These are phyloP conservation scores for Suricata suricatta DNA, from an alignment of 2,113 vertebrate genomes.

Conservation along the genomic window DNA sequence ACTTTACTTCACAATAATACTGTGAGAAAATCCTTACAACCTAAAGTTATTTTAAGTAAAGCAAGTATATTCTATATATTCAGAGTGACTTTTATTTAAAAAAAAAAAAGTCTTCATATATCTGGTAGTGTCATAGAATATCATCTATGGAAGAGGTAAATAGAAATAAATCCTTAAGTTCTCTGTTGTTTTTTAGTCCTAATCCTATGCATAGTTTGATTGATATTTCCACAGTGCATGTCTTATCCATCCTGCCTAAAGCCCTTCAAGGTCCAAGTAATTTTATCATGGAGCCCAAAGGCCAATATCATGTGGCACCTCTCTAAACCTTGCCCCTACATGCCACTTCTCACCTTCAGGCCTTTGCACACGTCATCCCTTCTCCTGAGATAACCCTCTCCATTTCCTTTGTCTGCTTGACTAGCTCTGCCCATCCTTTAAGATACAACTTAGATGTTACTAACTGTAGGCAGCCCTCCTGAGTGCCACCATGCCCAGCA, in stretches of 20 bases:
- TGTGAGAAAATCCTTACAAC: not conserved
- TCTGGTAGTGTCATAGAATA: not conserved
- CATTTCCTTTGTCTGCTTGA: not conserved
- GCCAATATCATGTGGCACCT: not conserved
- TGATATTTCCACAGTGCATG: not conserved
- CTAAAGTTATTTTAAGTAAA: conserved; percentile 5
- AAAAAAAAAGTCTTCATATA: not conserved
- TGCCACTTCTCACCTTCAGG: not conserved
- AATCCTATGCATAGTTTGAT: not conserved
- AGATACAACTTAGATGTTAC: not conserved
- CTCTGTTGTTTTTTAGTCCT: not conserved
- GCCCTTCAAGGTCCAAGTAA: not conserved
- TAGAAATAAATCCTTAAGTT: not conserved
- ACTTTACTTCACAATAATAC: not conserved
- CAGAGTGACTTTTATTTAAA: not conserved
- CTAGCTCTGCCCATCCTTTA: not conserved
- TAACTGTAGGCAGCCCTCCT: too few relatives aligned
- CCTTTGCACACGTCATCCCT: not conserved
- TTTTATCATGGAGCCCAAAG: not conserved
- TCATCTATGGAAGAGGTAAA: not conserved
- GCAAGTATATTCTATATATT: not conserved
- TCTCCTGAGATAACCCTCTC: not conserved
- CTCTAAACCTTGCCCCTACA: not conserved
- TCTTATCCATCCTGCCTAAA: not conserved
- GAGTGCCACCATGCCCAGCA: not conserved